Evolutionary conservation across 64 coral and sea anemone genomes (phyloP), one percentile per base, ranked within the genome.

Genomic region (Montipora capricornis): DNA sequence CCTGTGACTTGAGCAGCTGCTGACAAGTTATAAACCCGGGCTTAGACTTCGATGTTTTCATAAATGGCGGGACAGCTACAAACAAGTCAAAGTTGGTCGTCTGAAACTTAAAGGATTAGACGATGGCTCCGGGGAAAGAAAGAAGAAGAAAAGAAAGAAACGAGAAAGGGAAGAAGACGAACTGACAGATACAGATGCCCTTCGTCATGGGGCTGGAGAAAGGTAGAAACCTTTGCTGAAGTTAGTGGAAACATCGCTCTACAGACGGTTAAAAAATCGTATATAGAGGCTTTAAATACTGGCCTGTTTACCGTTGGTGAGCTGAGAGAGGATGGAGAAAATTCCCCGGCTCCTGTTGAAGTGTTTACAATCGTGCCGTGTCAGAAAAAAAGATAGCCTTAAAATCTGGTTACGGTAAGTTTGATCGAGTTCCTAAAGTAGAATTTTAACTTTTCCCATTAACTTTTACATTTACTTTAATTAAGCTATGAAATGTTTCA

Each of bases 151-250:
- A 47, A 99, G 95, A 58, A 95, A 80, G 44, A 99, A 99, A 76
- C 79, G 98, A 52, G 94, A 96, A 46, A 94, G 70, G 76, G 95
- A 99, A 87, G 89, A 92, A 19, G 94, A 95, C 5, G 87, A 64
- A 37, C 78, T 92, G 12, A 75, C 80, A 19, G 98, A 99, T 89
- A 46, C 79, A 6, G 98, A 99, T 74, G 87, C 67, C 12, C 62
- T 96, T 48, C 88, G 89, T n/a, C 98, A 99, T 70, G 98, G 98
- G 98, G 98, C 10, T 99, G 98, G 98, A 93, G 98, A 89, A 99
- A 94, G 79, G 57, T 94, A 13, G 89, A 91, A 29, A 77, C 61
- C 53, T 89, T 89, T 78, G 64, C 82, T 47, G 92, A 96, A 68
- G 83, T 96, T 2, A 90, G 88, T 2, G 78, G 95, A 4, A 87